Evolutionary conservation across 2,797 vertebrate species (phyloP), one percentile per base, ranked within the genome.

Genomic region (Brotula barbata): DNA sequence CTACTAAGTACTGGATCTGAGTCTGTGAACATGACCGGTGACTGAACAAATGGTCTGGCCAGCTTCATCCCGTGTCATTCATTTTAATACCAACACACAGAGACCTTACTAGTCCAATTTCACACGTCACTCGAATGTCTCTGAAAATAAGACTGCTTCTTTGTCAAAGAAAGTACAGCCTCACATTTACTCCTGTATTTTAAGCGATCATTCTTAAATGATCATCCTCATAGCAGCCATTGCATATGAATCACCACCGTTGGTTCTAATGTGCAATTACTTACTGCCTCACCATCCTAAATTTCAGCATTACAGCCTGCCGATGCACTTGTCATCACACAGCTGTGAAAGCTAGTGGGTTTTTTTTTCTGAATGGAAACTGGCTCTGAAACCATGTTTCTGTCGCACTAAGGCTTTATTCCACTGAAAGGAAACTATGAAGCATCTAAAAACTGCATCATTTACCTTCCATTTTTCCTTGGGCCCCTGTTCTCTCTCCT

Each of bases 401-500:
- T 73, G 60, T 78, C 50, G 52, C 60, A 47, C 14, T 62, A 73
- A 68, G 59, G 66, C 65, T 61, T 60, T 40, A 53, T 62, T 49
- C 53, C 62, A 78, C 70, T 39, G 36, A 51, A 78, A 71, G 40
- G 78, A 88, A 89, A 86, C 56, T 84, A 59, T 85, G 85, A 87
- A 84, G 58, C 64, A 80, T 62, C 60, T 33, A 53, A 31, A 65
- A 41, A 40, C 65, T 63, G 67, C 66, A 79, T 78, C 71, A 71
- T 69, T 84, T 77, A 71, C 75, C 75, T 73, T 87, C 60, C 71
- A 73, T 22, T 77, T n/a, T 75, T 74, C 52, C 60, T 69, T 82
- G 63, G 77, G 75, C 59, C 44, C 36, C 55, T 48, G 48, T 65
- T 43, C 25, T 75, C 68, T 70, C 83, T 81, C 80, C 64, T 76